Percentiles rank a stretch among this genome's conserved stretches.
Conservation (phyloP, 2,888 invertebrate species). For the Sipha maydis region DNA sequence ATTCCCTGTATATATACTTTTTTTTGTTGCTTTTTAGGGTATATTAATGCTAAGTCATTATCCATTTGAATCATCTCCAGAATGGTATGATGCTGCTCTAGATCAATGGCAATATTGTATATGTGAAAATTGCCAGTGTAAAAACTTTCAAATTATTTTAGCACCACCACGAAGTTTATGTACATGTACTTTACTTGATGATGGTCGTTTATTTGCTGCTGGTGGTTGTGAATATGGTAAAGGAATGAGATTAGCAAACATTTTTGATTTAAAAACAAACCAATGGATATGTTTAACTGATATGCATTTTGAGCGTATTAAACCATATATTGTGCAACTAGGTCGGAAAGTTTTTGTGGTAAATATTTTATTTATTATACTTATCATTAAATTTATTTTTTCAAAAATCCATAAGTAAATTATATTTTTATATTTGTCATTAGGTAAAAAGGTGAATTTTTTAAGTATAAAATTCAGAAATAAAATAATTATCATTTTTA, state of each 20-base stretch:
- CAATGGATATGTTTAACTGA: constrained; percentile 3
- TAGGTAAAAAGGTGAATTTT: no score
- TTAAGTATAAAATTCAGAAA: no score
- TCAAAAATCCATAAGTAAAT: background rate
- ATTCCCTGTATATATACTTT: background rate
- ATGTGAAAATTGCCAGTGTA: constrained; percentile 53
- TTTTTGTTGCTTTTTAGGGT: background rate
- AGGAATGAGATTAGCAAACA: background rate
- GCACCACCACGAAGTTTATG: constrained; percentile 26
- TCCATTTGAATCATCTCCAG: constrained; percentile 29
- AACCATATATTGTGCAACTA: constrained; percentile 37
- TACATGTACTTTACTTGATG: constrained; percentile 34
- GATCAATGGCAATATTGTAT: constrained; percentile 48
- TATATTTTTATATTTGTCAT: no score
- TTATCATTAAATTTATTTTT: background rate
- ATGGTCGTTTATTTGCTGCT: constrained; percentile 42
- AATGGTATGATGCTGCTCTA: constrained; percentile 48
- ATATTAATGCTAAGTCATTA: constrained; percentile 49
- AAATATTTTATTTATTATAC: constrained; percentile 9
- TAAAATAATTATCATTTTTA: no score
- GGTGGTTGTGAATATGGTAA: constrained; percentile 21
- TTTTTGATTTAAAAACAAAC: constrained; percentile 17
- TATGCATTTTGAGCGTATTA: constrained; percentile 36
- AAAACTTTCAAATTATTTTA: constrained; percentile 32
- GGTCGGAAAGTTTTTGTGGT: constrained; percentile 39